These are phyloP conservation scores for Chironomus riparius DNA, from an alignment of 2,888 invertebrate genomes.

Conservation along the genomic window DNA sequence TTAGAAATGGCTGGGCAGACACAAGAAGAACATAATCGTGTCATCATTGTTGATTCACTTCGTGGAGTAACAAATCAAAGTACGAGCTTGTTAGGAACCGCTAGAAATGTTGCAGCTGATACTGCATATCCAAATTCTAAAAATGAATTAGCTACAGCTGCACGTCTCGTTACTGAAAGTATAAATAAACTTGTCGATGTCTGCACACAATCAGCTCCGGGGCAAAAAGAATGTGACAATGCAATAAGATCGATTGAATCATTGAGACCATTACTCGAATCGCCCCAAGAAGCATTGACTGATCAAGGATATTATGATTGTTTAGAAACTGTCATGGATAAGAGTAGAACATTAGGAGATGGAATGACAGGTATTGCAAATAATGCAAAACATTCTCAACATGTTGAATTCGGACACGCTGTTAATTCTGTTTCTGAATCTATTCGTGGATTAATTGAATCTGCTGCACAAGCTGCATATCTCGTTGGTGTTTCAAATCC, in stretches of 20 bases:
- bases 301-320: slow-evolving; percentile 90
- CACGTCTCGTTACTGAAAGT: slow-evolving; percentile 82
- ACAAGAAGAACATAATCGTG: slow-evolving; percentile 63
- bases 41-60: slow-evolving; percentile 76
- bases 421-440: slow-evolving; percentile 77
- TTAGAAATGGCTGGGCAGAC: slow-evolving; percentile 82
- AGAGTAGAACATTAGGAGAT: slow-evolving; percentile 74
- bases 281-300: slow-evolving; percentile 79
- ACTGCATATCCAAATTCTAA: slow-evolving; percentile 82
- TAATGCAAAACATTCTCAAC: slow-evolving; percentile 78
- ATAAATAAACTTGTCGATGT: slow-evolving; percentile 75
- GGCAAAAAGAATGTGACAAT: slow-evolving; percentile 94
- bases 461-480: slow-evolving; percentile 91
- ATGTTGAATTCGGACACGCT: slow-evolving; percentile 73
- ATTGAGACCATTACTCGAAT: slow-evolving; percentile 69
- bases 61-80: slow-evolving; percentile 82
- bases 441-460: slow-evolving; percentile 86
- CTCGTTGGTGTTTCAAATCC: slow-evolving; percentile 89
- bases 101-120: slow-evolving; percentile 84
- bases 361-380: slow-evolving; percentile 94
- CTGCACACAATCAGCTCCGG: slow-evolving; percentile 77
- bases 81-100: slow-evolving; percentile 73
- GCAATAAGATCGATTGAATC: slow-evolving; percentile 87
- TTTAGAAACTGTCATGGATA: slow-evolving; percentile 80
- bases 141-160: slow-evolving; percentile 80